phyloP scores from a whole-genome alignment of 2,888 invertebrate genomes.

The Kryphioiulus occultus region DNA sequence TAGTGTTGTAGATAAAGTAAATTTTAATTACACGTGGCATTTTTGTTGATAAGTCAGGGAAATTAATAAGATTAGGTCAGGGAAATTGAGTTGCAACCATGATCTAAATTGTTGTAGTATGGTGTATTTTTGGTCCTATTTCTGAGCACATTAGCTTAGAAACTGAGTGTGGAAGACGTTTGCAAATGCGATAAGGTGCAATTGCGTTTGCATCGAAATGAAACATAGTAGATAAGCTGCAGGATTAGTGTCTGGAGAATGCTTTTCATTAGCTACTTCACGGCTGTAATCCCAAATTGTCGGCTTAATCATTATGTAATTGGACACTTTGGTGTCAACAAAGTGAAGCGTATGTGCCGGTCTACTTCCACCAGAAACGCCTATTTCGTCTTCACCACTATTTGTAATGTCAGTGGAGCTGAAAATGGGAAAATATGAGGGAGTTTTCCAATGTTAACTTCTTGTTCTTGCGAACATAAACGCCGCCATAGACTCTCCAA shows the following conservation, averaged over 20 bases:
- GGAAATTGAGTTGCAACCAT: too few relatives aligned
- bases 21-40: too few relatives aligned
- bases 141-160: not conserved
- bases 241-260: conserved; percentile 50
- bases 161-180: not conserved
- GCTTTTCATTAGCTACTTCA: conserved; percentile 50
- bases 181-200: conserved; percentile 41
- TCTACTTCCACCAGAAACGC: not conserved
- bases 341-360: conserved; percentile 4
- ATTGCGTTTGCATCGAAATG: conserved; percentile 38
- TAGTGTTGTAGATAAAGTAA: too few relatives aligned
- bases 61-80: too few relatives aligned
- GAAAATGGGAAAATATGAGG: conserved; percentile 8
- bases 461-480: not conserved
- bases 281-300: conserved; percentile 50
- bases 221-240: conserved; percentile 41
- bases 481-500: not conserved
- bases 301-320: conserved; percentile 50
- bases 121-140: not conserved
- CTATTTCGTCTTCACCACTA: not conserved
- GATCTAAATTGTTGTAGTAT: not conserved
- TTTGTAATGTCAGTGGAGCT: not conserved
- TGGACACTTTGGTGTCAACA: conserved; percentile 48
- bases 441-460: not conserved
- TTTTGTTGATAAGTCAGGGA: too few relatives aligned